Percentiles rank a stretch among this genome's conserved stretches.
Conservation (phyloP, 2,113 vertebrate genomes). For the Atlantisia rogersi region DNA sequence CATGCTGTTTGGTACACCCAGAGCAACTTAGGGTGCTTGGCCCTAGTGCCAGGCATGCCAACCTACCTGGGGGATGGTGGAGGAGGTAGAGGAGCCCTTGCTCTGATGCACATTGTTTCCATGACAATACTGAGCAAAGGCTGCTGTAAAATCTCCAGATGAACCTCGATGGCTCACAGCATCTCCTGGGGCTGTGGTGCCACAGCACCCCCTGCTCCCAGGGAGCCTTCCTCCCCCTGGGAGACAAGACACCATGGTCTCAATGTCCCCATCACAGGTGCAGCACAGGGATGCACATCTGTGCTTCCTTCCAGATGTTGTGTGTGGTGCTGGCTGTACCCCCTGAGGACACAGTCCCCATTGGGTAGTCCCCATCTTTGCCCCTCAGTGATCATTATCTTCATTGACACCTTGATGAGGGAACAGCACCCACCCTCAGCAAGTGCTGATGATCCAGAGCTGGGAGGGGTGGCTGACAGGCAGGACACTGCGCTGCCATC, state of each 20-base stretch:
- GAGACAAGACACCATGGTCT: fast-evolving
- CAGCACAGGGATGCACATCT: background rate
- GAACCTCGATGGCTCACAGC: background rate
- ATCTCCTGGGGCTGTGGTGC: background rate
- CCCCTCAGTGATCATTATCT: background rate
- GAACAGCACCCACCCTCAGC: no score
- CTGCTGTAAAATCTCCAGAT: background rate
- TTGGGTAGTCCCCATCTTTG: background rate
- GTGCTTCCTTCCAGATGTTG: background rate
- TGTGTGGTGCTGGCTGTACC: fast-evolving
- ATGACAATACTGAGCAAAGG: background rate
- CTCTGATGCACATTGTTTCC: background rate
- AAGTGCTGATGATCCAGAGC: no score
- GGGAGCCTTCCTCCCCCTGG: background rate
- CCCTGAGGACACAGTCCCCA: background rate
- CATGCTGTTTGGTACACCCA: no score
- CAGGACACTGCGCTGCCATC: no score
- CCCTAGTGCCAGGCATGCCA: fast-evolving
- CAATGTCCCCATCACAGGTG: fast-evolving
- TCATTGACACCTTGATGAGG: no score
- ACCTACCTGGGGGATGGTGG: fast-evolving
- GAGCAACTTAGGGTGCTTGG: fast-evolving
- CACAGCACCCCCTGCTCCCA: background rate
- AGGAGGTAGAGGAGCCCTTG: background rate
- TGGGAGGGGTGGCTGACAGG: no score